Evolutionary conservation across 2,888 invertebrate species (phyloP).

Genomic region (Leucoma salicis): DNA sequence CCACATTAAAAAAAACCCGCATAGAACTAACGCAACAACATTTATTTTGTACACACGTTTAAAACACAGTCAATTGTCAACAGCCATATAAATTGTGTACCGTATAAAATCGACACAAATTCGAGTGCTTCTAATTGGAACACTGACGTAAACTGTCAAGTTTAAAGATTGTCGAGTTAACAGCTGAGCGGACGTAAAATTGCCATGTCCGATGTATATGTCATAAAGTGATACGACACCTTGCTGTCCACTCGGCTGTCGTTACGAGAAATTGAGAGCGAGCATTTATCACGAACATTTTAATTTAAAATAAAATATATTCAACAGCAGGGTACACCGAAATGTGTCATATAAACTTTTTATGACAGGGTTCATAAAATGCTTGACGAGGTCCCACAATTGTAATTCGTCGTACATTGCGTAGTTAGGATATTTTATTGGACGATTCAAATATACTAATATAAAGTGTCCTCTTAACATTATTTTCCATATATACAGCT

Average conservation of each 20-base stretch:
- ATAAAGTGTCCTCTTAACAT: too few relatives aligned
- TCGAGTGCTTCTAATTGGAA: conserved; percentile 45
- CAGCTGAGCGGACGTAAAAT: conserved; percentile 38
- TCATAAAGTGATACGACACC: conserved; percentile 21
- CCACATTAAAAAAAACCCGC: too few relatives aligned
- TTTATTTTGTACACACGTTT: too few relatives aligned
- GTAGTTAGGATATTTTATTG: neutral
- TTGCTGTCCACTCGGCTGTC: conserved; percentile 4
- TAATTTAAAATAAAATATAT: conserved; percentile 3
- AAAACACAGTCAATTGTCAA: too few relatives aligned
- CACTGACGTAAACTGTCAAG: conserved; percentile 32
- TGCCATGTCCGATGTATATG: conserved; percentile 13
- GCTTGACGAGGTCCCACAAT: neutral
- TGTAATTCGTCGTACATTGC: neutral
- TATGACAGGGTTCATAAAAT: conserved; percentile 12
- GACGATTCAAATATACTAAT: too few relatives aligned
- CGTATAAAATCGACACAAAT: conserved; percentile 27
- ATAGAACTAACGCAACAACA: too few relatives aligned
- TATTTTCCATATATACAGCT: too few relatives aligned
- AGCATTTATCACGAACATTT: conserved; percentile 6
- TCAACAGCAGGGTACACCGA: conserved; percentile 1
- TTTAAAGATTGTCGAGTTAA: conserved; percentile 49
- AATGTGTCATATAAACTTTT: conserved; percentile 20
- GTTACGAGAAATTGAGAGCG: conserved; percentile 3
- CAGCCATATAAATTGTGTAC: conserved; percentile 13